Base-by-base conservation (phyloP, 2,888 invertebrate species). In the Strigamia transsilvanica region DNA sequence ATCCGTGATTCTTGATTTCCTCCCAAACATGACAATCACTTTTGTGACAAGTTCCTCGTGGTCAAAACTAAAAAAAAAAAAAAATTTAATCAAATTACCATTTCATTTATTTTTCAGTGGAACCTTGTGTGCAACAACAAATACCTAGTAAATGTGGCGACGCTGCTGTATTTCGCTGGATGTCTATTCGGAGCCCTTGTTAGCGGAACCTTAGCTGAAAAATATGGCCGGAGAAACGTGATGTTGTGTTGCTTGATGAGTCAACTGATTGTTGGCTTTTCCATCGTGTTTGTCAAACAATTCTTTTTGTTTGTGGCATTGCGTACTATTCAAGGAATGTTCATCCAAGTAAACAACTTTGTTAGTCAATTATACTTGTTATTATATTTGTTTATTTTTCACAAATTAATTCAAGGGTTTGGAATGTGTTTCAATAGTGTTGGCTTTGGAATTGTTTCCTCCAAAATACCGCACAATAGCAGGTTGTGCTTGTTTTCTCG, bases 381-480 rank as follows among this genome's bases (percentile, higher is more conserved):
- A 15, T 77, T 77, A n/a, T 5, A 38, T 38, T 34, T 34, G 10
- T 38, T 38, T 38, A 7, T 38, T 10, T 38, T 27, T 27, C 27
- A 27, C 6, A 6, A 4, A 9, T 38, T 38, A 38, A 38, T 38
- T 84, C n/a, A 83, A 88, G 87, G 89, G 90, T n/a, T 84, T 90
- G 77, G 90, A 90, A 84, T 89, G 88, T 56, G 88, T 89, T 9
- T 89, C 89, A 0, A 90, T 89, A 84, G 88, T 89, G 7, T 86
- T 91, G 56, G 88, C 89, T 51, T 86, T 90, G 86, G 91, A 91
- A 85, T 86, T 90, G 10, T 90, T 89, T 82, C 88, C 89, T 2
- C 87, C 88, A 12, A 87, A 87, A 78, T 87, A 87, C 80, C 88
- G 90, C 12, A 89, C 90, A 10, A 85, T 88, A 81, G 89, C 89